Evolutionary conservation across 2,113 vertebrate genomes (phyloP).

Genomic region (Xenopus tropicalis): UCB_Xtro_10.0 CM004446.2:139116001-139116500

Average conservation of each 20-base stretch:
- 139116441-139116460: too few relatives aligned
- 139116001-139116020: conserved; percentile 41
- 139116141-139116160: too few relatives aligned
- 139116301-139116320: neutral
- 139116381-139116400: neutral
- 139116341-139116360: neutral
- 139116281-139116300: neutral
- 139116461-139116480: too few relatives aligned
- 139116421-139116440: too few relatives aligned
- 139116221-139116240: too few relatives aligned
- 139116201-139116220: too few relatives aligned
- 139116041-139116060: conserved; percentile 20
- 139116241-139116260: neutral
- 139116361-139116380: neutral
- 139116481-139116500: too few relatives aligned
- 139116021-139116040: conserved; percentile 46
- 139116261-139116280: neutral
- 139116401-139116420: too few relatives aligned
- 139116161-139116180: too few relatives aligned
- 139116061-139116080: neutral
- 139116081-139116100: neutral
- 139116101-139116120: neutral
- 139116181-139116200: too few relatives aligned
- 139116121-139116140: too few relatives aligned
- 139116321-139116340: neutral